Evolutionary conservation across 2,888 invertebrate genomes (phyloP).

Genomic region (Philopedon plagiatum): DNA sequence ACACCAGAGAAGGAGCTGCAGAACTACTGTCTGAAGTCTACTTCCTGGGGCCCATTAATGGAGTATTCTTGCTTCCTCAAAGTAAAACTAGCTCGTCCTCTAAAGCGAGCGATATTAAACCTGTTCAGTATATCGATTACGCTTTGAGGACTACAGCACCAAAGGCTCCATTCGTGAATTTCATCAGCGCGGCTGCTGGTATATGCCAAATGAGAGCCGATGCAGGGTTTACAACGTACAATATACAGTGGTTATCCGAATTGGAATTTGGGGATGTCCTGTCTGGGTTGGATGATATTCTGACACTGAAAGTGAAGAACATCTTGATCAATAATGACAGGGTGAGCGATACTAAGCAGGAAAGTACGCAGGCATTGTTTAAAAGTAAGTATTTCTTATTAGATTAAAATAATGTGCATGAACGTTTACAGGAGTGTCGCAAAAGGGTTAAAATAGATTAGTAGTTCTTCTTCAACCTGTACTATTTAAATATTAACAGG

Average conservation of each 20-base stretch:
- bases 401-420: too few relatives aligned
- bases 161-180: constrained; percentile 64
- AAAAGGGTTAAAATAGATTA: too few relatives aligned
- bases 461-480: too few relatives aligned
- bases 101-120: constrained; percentile 60
- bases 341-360: constrained; percentile 59
- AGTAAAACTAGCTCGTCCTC: constrained; percentile 53
- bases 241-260: constrained; percentile 62
- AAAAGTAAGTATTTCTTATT: constrained; percentile 63
- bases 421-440: too few relatives aligned
- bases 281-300: constrained; percentile 62
- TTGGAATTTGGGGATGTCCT: constrained; percentile 61
- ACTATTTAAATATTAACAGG: too few relatives aligned
- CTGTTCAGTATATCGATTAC: constrained; percentile 63
- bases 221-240: constrained; percentile 63
- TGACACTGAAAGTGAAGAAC: constrained; percentile 59
- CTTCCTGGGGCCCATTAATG: constrained; percentile 61
- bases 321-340: constrained; percentile 62
- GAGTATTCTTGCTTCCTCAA: constrained; percentile 63
- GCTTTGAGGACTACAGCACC: constrained; percentile 64
- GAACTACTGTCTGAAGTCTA: constrained; percentile 61
- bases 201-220: constrained; percentile 61
- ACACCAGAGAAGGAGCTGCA: constrained; percentile 58
- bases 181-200: constrained; percentile 61
- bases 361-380: constrained; percentile 62